Conservation (phyloP, 2,797 vertebrate species). For the Sebastes variabilis region DNA sequence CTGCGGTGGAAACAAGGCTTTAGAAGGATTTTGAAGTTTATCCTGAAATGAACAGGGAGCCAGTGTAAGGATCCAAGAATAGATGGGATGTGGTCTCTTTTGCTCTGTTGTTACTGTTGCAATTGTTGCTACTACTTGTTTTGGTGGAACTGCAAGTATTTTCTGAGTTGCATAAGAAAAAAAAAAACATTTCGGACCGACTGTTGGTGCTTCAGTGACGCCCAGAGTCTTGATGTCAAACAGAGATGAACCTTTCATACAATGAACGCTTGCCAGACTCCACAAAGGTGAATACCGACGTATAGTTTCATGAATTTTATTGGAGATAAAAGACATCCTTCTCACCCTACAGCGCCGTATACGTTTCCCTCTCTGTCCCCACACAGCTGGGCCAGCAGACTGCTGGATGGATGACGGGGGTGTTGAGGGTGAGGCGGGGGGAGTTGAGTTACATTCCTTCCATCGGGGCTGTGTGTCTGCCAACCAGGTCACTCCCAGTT, state of each 20-base stretch:
- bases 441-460: slow-evolving; percentile 86
- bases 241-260: not conserved
- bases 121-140: not conserved
- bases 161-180: slow-evolving; percentile 1
- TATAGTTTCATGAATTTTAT: slow-evolving; percentile 6
- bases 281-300: not conserved
- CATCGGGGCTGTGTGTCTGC: slow-evolving; percentile 81
- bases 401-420: slow-evolving; percentile 49
- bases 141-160: not conserved
- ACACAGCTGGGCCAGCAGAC: slow-evolving; percentile 59
- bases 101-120: too few species aligned
- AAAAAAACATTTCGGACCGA: not conserved
- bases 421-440: slow-evolving; percentile 46
- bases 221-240: not conserved
- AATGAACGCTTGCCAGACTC: not conserved
- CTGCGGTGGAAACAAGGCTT: too few species aligned
- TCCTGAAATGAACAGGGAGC: too few species aligned
- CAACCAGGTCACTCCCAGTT: slow-evolving; percentile 86
- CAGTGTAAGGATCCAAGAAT: too few species aligned
- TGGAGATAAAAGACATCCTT: slow-evolving; percentile 32
- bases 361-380: slow-evolving; percentile 26
- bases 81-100: too few species aligned
- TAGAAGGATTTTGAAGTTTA: too few species aligned
- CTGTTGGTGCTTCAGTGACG: not conserved
- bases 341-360: not conserved